These are phyloP conservation scores for Leptothorax acervorum DNA, from an alignment of 2,888 invertebrate genomes.

Conservation along the genomic window DNA sequence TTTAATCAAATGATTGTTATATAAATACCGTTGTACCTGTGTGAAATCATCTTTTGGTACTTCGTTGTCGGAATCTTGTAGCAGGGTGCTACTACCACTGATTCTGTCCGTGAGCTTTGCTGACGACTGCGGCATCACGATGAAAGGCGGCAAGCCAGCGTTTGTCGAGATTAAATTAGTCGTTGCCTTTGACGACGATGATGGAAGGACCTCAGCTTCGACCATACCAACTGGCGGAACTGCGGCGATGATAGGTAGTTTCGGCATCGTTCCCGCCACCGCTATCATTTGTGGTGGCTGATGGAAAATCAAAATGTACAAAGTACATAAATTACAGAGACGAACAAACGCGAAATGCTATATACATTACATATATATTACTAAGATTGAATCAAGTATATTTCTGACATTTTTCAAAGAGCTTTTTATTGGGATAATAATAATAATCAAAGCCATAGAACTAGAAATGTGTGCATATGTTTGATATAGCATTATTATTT, in stretches of 20 bases:
- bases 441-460: background rate
- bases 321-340: background rate
- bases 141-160: conserved; percentile 80
- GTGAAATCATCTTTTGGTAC: conserved; percentile 81
- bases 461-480: background rate
- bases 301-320: background rate
- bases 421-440: background rate
- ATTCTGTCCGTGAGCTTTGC: conserved; percentile 82
- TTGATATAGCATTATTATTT: background rate
- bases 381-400: background rate
- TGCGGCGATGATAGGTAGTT: conserved; percentile 77
- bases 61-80: conserved; percentile 82
- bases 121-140: conserved; percentile 82
- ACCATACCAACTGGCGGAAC: conserved; percentile 73
- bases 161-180: conserved; percentile 51
- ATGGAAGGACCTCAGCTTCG: conserved; percentile 42
- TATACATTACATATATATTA: background rate
- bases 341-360: background rate
- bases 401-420: background rate
- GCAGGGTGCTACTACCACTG: conserved; percentile 78
- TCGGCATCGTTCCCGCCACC: conserved; percentile 60
- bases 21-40: conserved; percentile 70
- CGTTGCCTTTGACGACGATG: conserved; percentile 46
- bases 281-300: conserved; percentile 68
- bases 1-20: background rate